These are phyloP conservation scores for Arbacia lixula DNA, from an alignment of 53 echinoderm and acorn worm species.

Conservation along the genomic window DNA sequence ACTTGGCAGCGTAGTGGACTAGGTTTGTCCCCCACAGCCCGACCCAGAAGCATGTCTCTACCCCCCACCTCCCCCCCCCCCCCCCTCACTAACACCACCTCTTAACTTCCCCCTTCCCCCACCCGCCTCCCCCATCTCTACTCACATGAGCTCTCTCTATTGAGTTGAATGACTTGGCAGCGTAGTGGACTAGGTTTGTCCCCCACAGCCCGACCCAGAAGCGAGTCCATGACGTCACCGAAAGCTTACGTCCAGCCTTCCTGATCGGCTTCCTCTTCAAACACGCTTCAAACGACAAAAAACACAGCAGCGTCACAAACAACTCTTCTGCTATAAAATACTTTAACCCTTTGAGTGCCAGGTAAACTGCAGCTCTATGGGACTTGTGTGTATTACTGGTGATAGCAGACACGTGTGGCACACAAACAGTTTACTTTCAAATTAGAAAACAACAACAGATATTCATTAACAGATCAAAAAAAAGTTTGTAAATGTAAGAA, in stretches of 20 bases:
- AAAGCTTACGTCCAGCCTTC: conserved; percentile 94
- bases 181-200: conserved; percentile 95
- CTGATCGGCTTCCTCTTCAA: conserved; percentile 89
- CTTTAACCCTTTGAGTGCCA: too few relatives aligned
- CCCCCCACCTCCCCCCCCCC: too few relatives aligned
- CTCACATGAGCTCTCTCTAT: conserved; percentile 96
- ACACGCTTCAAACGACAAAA: conserved; percentile 67
- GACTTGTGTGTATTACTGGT: too few relatives aligned
- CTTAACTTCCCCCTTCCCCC: background rate
- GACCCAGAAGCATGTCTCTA: conserved; percentile 97
- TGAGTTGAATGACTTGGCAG: conserved; percentile 92
- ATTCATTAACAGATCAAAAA: too few relatives aligned
- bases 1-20: conserved; percentile 95
- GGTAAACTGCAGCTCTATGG: too few relatives aligned
- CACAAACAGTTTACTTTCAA: background rate
- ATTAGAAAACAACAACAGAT: background rate
- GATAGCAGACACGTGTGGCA: background rate
- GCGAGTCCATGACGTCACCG: conserved; percentile 96
- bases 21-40: conserved; percentile 99
- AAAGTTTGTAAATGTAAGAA: too few relatives aligned
- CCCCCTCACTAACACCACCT: background rate
- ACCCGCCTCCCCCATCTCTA: background rate
- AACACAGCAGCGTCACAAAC: too few relatives aligned
- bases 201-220: conserved; percentile 99
- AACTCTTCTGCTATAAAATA: too few relatives aligned